Evolutionary conservation across 2,113 vertebrate species (phyloP).

Genomic region (Scomber japonicus): DNA sequence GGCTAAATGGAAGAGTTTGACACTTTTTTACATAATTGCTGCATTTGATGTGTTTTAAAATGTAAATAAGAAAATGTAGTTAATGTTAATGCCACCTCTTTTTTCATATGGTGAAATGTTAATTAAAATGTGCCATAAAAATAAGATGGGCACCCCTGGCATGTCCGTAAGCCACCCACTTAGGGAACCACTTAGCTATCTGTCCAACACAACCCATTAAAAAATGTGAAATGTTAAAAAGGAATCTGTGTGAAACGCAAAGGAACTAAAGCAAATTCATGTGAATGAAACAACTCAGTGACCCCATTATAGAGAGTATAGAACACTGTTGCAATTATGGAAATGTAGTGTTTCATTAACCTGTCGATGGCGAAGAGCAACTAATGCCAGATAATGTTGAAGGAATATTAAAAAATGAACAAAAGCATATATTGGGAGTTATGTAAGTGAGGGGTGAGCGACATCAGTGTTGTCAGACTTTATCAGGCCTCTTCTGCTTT

Average conservation of each 20-base stretch:
- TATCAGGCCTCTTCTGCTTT: not conserved
- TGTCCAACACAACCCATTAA: not conserved
- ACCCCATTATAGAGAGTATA: constrained; percentile 7
- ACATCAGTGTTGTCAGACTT: not conserved
- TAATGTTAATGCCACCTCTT: too few relatives aligned
- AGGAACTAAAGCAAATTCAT: not conserved
- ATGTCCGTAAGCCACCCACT: too few relatives aligned
- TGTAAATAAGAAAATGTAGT: too few relatives aligned
- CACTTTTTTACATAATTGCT: too few relatives aligned
- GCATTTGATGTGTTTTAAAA: too few relatives aligned
- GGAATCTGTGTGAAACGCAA: constrained; percentile 5
- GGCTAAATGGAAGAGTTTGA: too few relatives aligned
- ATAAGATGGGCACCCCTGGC: too few relatives aligned
- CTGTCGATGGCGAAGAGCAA: not conserved
- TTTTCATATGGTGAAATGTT: too few relatives aligned
- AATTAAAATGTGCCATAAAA: too few relatives aligned
- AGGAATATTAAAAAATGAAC: constrained; percentile 13
- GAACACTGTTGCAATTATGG: constrained; percentile 19
- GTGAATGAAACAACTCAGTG: constrained; percentile 23
- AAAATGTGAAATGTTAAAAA: not conserved
- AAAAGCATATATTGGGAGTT: constrained; percentile 5
- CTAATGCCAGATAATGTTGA: not conserved
- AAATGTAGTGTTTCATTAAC: constrained; percentile 19
- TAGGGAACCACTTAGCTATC: too few relatives aligned
- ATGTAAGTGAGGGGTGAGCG: not conserved